A percentile compares a stretch with the other conserved stretches of the same genome.
phyloP scores from a whole-genome alignment of 2,888 invertebrate species.

The Spodoptera exigua region DNA sequence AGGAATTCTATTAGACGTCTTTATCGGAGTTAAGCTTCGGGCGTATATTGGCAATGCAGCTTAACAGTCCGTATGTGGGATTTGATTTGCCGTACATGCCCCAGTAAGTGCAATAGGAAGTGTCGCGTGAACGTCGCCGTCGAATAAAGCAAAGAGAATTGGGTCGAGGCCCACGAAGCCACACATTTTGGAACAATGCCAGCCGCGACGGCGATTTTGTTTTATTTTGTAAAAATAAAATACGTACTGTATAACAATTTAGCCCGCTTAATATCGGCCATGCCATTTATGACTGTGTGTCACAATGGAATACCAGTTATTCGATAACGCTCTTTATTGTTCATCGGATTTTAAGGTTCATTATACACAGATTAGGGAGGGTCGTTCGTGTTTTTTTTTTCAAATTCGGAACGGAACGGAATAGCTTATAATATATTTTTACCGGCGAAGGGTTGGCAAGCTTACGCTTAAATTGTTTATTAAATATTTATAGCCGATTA shows the following conservation, averaged over 20 bases:
- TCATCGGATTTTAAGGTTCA: constrained; percentile 54
- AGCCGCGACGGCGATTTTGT: constrained; percentile 76
- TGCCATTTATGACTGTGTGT: constrained; percentile 57
- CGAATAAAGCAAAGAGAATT: constrained; percentile 83
- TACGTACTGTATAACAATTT: constrained; percentile 70
- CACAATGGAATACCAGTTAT: constrained; percentile 58
- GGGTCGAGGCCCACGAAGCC: constrained; percentile 77
- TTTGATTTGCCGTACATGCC: constrained; percentile 71
- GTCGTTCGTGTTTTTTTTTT: constrained; percentile 5
- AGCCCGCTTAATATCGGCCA: constrained; percentile 61
- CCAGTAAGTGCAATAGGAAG: constrained; percentile 79
- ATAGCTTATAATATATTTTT: constrained; percentile 44
- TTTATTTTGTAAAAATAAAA: constrained; percentile 80
- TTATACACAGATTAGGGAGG: constrained; percentile 57
- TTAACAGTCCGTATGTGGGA: constrained; percentile 67
- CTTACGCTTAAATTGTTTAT: constrained; percentile 39
- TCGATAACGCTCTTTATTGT: constrained; percentile 54
- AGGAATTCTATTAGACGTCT: constrained; percentile 57
- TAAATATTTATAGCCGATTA: constrained; percentile 32
- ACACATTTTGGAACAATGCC: constrained; percentile 83
- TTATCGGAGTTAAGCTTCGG: constrained; percentile 50
- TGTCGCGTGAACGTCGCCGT: constrained; percentile 77
- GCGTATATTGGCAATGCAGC: constrained; percentile 65
- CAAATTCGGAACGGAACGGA: constrained; percentile 34
- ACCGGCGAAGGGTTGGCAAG: constrained; percentile 34